These are phyloP conservation scores for Andricus quercusramuli DNA, from an alignment of 2,888 invertebrate species.

Conservation along the genomic window DNA sequence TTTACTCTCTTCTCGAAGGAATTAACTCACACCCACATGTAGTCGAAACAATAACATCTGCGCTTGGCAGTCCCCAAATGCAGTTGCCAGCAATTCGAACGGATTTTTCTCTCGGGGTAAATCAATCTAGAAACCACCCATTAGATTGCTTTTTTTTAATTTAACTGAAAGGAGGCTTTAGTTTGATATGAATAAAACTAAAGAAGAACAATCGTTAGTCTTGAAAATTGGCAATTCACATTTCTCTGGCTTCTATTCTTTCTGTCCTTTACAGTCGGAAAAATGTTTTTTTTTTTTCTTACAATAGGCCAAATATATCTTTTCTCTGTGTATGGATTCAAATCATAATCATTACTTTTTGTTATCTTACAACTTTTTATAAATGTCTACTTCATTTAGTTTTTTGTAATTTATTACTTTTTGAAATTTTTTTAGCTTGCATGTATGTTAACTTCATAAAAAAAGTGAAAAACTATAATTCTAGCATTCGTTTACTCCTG, in stretches of 20 bases:
- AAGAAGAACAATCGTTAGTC: background rate
- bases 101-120: background rate
- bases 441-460: too few relatives aligned
- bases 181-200: background rate
- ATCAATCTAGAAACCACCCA: background rate
- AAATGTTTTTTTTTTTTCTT: background rate
- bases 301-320: background rate
- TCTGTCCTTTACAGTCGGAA: background rate
- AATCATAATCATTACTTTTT: too few relatives aligned
- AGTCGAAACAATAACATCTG: constrained; percentile 8
- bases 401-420: too few relatives aligned
- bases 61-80: constrained; percentile 14
- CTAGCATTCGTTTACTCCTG: too few relatives aligned
- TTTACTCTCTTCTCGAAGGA: background rate
- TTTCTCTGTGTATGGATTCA: too few relatives aligned
- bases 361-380: too few relatives aligned
- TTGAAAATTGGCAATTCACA: background rate
- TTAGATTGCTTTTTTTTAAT: constrained; percentile 2
- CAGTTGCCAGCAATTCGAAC: background rate
- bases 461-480: too few relatives aligned
- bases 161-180: background rate
- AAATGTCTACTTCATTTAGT: too few relatives aligned
- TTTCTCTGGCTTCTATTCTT: background rate
- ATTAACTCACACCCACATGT: background rate
- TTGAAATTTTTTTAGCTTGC: too few relatives aligned